Percentiles rank a stretch among this genome's conserved stretches.
These are phyloP conservation scores for Sylvietta virens DNA, from an alignment of 2,113 vertebrate species.

Conservation along the genomic window DNA sequence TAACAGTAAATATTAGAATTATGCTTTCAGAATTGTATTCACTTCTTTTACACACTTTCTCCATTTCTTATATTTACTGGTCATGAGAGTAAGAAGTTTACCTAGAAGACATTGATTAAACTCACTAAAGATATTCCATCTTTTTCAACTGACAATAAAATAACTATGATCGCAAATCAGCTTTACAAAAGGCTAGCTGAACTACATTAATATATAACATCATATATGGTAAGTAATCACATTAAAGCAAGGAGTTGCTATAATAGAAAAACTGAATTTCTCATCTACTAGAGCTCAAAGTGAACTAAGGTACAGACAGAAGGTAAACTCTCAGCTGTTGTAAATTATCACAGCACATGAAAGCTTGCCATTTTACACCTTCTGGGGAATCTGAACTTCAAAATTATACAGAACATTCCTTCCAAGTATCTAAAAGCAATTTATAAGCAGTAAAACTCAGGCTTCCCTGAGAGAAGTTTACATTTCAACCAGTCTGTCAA, in stretches of 20 bases:
- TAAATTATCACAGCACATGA: conserved; percentile 42
- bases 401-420: conserved; percentile 23
- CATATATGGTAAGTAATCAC: neutral
- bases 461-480: neutral
- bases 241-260: neutral
- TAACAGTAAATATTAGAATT: neutral
- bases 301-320: conserved; percentile 23
- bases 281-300: neutral
- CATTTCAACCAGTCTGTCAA: neutral
- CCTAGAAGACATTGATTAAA: neutral
- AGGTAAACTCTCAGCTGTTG: conserved; percentile 43
- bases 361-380: conserved; percentile 45
- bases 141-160: neutral
- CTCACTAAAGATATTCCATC: neutral
- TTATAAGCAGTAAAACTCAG: conserved; percentile 8
- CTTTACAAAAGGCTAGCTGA: neutral
- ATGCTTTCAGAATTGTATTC: neutral
- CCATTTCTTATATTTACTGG: neutral
- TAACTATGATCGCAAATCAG: neutral
- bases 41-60: neutral
- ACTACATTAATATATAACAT: neutral
- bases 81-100: neutral
- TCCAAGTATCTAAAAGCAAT: conserved; percentile 36
- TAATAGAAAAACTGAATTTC: conserved; percentile 5
- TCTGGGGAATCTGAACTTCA: conserved; percentile 49